Base-by-base conservation (phyloP, 2,797 vertebrate genomes). In the Eupleurogrammus muticus region DNA sequence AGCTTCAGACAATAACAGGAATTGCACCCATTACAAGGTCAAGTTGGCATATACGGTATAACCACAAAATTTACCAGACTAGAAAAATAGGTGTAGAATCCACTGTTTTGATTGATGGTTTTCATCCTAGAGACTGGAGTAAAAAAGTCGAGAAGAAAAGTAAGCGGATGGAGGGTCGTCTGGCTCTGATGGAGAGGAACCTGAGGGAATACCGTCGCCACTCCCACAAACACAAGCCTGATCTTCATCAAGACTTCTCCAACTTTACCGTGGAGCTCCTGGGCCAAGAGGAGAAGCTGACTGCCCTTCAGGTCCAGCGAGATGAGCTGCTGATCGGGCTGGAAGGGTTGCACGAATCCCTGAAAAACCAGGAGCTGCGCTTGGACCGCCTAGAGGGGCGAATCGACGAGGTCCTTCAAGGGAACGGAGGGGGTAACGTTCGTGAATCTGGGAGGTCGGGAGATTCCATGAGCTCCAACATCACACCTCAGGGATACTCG, bases 111-210 rank as follows among this genome's bases (percentile, higher is more conserved):
- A 13, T 24, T 44, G n/a, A 42, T 21, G 5, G 1, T 59, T 40
- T 2, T 60, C 1, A 38, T 21, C 11, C 28, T 59, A 88, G 88
- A 49, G 81, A 83, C 52, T 90, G 87, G 91, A 57, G 82, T 46
- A 87, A 71, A 59, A 94, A 91, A 69, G 48, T 87, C 0, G 89
- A 89, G 70, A 90, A 71, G 78, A 93, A 82, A 60, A 86, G 56
- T 55, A 91, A 73, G 50, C 90, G 86, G 11, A 56, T 90, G 9
- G 92, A 92, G 10, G 50, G 46, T 5, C 90, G 81, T 59, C 56
- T 96, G 36, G 81, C 72, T 2, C 74, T 88, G 9, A 66, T 94
- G 85, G 90, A 90, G 38, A 79, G 79, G 0, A 48, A 84, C 49
- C 24, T 92, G 61, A 75, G 70, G 0, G 59, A 90, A 0, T 77